These are phyloP conservation scores for Caenorhabditis brenneri DNA, from an alignment of 1,140 invertebrate genomes.

Conservation along the genomic window DNA sequence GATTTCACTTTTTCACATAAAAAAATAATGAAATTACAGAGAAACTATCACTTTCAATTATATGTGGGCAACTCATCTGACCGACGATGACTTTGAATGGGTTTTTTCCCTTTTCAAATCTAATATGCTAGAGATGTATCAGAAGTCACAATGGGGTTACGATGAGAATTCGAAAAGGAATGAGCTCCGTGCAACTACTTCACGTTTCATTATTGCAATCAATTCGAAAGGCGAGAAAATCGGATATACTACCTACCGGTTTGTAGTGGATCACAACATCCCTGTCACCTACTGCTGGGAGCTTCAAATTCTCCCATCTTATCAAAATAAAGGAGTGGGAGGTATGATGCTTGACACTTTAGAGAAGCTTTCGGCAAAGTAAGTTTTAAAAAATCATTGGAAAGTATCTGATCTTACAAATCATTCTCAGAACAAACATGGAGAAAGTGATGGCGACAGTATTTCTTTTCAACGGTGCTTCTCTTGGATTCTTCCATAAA, in stretches of 20 bases:
- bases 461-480: constrained; percentile 59
- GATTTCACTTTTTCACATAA: background rate
- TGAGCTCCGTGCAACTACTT: constrained; percentile 59
- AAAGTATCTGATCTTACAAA: too few relatives aligned
- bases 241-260: constrained; percentile 57
- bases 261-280: constrained; percentile 52
- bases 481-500: constrained; percentile 64
- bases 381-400: background rate
- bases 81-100: constrained; percentile 55
- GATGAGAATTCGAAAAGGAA: constrained; percentile 57
- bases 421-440: constrained; percentile 57
- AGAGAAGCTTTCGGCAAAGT: constrained; percentile 49
- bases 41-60: constrained; percentile 55
- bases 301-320: constrained; percentile 59
- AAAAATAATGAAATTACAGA: constrained; percentile 50
- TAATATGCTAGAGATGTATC: constrained; percentile 60
- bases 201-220: constrained; percentile 58
- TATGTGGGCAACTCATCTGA: constrained; percentile 59
- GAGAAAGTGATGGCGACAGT: constrained; percentile 62
- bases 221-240: constrained; percentile 52
- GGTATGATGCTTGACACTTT: constrained; percentile 53
- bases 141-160: constrained; percentile 59
- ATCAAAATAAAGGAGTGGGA: constrained; percentile 62
- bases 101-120: constrained; percentile 55
- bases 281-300: constrained; percentile 57